These are phyloP conservation scores for Perizoma flavofasciatum DNA, from an alignment of 2,888 invertebrate species.

Conservation along the genomic window DNA sequence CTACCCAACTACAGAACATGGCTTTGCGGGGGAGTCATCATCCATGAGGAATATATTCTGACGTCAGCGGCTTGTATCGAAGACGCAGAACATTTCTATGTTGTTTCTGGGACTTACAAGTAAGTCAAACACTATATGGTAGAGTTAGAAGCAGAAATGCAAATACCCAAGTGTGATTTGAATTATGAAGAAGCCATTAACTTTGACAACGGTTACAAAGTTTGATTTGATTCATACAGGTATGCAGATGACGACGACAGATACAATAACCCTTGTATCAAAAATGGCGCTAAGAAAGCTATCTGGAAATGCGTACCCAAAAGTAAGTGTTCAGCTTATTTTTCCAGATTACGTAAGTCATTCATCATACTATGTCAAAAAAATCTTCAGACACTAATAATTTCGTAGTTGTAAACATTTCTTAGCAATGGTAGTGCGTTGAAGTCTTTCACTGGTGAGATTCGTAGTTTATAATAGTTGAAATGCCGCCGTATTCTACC, in stretches of 20 bases:
- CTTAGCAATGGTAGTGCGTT: too few relatives aligned
- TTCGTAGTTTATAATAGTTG: too few relatives aligned
- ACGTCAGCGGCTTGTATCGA: constrained; percentile 74
- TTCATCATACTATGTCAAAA: too few relatives aligned
- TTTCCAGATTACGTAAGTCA: too few relatives aligned
- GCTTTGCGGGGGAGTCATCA: constrained; percentile 68
- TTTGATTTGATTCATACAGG: constrained; percentile 43
- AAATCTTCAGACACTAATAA: too few relatives aligned
- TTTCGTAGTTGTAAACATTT: too few relatives aligned
- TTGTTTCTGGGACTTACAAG: constrained; percentile 73
- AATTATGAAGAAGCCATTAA: not conserved
- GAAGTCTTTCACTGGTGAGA: too few relatives aligned
- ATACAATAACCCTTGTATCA: constrained; percentile 67
- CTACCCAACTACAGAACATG: constrained; percentile 58
- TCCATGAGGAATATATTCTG: constrained; percentile 70
- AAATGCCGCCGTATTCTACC: too few relatives aligned
- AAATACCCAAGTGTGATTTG: not conserved
- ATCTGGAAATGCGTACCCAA: constrained; percentile 76
- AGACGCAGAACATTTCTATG: constrained; percentile 70
- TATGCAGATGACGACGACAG: constrained; percentile 67
- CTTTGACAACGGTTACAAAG: not conserved
- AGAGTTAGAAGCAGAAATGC: not conserved
- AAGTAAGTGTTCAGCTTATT: constrained; percentile 52
- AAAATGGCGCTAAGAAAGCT: constrained; percentile 73
- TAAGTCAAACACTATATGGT: constrained; percentile 37